Evolutionary conservation across 2,113 vertebrate genomes (phyloP), one percentile per base, ranked within the genome.

Genomic region (Lates calcarifer): DNA sequence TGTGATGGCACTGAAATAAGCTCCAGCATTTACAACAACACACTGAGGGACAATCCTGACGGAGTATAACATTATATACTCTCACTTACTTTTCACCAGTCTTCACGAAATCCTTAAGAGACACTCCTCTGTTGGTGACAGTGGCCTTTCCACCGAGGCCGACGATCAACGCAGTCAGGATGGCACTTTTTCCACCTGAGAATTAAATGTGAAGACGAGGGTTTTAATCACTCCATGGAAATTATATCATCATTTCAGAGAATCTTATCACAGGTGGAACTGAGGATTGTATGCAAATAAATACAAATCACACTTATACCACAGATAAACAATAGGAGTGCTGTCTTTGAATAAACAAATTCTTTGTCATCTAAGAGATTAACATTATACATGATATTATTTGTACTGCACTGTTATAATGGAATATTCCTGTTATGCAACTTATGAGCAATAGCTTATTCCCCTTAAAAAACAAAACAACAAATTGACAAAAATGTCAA

Each of bases 141-240:
- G 92, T 92, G n/a, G 97, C 97, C 93, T 97, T 98, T 86, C 97
- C 97, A 62, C 97, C 97, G 80, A 98, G 96, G 17, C 96, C 97
- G 17, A 98, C 97, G 29, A 98, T 98, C 73, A 98, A 93, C 74
- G 96, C 97, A 14, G 97, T 97, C 77, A 98, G 93, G 1, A 98
- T 95, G 1, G 97, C 97, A 88, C 96, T 98, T 90, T 98, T 98
- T 2, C 97, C 97, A 94, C 96, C 97, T 98, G 66, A 31, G 31
- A 41, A 9, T 60, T 18, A 18, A 60, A 75, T 3, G 3, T 6
- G 20, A 77, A 63, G 6, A 35, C 4, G 17, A 49, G 20, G 3
- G 2, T 43, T 37, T 26, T 28, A 80, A 73, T 77, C 35, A n/a
- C 17, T 49, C 57, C 47, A 67, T 53, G 28, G 39, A 47, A 28